phyloP scores from a whole-genome alignment of 2,888 invertebrate genomes.

The Bedellia somnulentella region DNA sequence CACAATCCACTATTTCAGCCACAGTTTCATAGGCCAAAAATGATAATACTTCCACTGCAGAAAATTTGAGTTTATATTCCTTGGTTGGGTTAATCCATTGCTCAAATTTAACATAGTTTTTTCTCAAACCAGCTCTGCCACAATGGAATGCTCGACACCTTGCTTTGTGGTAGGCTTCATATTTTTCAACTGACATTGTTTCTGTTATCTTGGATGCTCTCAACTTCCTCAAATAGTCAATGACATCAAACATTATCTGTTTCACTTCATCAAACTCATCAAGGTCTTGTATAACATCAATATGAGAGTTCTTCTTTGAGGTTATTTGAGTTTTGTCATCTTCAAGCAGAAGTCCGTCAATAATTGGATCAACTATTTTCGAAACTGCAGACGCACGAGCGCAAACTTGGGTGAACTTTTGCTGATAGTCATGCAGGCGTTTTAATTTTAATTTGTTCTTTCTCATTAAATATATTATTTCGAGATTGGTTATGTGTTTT shows the following conservation, averaged over 20 bases:
- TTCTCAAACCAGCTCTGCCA: constrained; percentile 42
- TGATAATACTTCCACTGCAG: constrained; percentile 76
- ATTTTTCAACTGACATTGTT: constrained; percentile 60
- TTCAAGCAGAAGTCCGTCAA: constrained; percentile 35
- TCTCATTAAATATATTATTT: constrained; percentile 81
- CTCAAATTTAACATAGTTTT: constrained; percentile 60
- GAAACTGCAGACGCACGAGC: constrained; percentile 22
- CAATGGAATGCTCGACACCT: constrained; percentile 71
- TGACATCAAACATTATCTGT: constrained; percentile 54
- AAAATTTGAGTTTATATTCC: constrained; percentile 61
- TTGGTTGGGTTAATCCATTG: constrained; percentile 65
- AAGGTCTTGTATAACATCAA: constrained; percentile 54
- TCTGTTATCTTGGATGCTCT: constrained; percentile 60
- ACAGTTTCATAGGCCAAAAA: constrained; percentile 90
- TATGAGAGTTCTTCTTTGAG: constrained; percentile 28
- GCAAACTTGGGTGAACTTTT: constrained; percentile 55
- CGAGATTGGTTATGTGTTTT: constrained; percentile 59
- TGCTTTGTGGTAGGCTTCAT: constrained; percentile 78
- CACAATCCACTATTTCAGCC: constrained; percentile 84
- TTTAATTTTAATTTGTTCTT: constrained; percentile 78
- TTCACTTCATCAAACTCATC: constrained; percentile 60
- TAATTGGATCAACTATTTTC: constrained; percentile 20
- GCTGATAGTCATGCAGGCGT: constrained; percentile 73
- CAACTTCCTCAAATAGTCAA: constrained; percentile 61
- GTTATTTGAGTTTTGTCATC: constrained; percentile 50